Evolutionary conservation across 2,797 vertebrate genomes (phyloP).

Genomic region (Peromyscus nudipes): DNA sequence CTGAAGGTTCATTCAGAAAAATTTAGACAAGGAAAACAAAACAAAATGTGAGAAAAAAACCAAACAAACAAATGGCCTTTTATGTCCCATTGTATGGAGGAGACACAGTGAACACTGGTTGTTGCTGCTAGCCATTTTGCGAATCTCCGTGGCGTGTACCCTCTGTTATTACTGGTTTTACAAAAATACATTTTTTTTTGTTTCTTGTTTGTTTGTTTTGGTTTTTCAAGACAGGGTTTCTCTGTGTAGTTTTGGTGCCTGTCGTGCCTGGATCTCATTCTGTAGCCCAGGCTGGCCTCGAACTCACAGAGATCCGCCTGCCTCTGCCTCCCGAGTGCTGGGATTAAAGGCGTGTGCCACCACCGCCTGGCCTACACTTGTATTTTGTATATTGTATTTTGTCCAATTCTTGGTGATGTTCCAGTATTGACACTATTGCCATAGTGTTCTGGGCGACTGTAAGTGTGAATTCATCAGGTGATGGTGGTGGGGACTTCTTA

Average conservation of each 20-base stretch:
- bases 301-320: no score
- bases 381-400: neutral
- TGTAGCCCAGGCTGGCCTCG: no score
- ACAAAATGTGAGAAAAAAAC: neutral
- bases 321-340: no score
- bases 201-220: no score
- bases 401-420: neutral
- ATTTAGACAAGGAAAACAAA: conserved; percentile 18
- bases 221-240: no score
- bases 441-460: neutral
- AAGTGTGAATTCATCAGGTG: neutral
- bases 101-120: neutral
- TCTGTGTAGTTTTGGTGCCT: no score
- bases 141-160: no score
- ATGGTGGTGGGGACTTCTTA: neutral
- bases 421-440: neutral
- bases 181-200: neutral
- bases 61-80: neutral
- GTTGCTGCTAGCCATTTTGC: neutral
- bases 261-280: no score
- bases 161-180: neutral
- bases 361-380: no score
- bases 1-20: conserved; percentile 34
- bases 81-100: neutral
- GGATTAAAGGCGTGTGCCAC: no score